These are phyloP conservation scores for Ispidina picta DNA, from an alignment of 2,797 vertebrate species.

Conservation along the genomic window DNA sequence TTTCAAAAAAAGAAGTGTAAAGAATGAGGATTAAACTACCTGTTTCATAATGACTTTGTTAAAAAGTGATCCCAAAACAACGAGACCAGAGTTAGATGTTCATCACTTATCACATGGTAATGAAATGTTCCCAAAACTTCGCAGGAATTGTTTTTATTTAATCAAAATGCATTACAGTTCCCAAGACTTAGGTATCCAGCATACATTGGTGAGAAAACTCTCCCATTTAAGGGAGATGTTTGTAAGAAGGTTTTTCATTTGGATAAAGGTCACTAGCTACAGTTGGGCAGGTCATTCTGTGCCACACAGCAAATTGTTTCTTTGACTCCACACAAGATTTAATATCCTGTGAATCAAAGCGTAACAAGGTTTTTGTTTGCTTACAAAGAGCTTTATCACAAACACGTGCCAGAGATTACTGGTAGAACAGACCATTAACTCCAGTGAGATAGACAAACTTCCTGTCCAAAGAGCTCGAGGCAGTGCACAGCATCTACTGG, in stretches of 20 bases:
- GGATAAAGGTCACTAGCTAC: background rate
- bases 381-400: constrained; percentile 10
- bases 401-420: background rate
- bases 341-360: constrained; percentile 56
- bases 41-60: background rate
- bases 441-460: background rate
- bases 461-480: background rate
- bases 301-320: constrained; percentile 23
- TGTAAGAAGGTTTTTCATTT: constrained; percentile 10
- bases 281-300: constrained; percentile 29
- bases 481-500: background rate
- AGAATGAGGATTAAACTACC: background rate
- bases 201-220: background rate
- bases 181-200: background rate
- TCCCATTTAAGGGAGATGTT: background rate
- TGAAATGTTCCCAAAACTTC: background rate
- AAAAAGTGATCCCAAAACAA: background rate
- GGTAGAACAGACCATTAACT: background rate
- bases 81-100: background rate
- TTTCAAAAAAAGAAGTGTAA: background rate
- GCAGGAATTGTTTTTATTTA: background rate
- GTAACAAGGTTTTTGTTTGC: background rate
- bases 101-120: background rate
- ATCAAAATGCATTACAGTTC: background rate
- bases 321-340: constrained; percentile 39